These are phyloP conservation scores for Cebidichthys violaceus DNA, from an alignment of 2,113 vertebrate genomes.

Conservation along the genomic window DNA sequence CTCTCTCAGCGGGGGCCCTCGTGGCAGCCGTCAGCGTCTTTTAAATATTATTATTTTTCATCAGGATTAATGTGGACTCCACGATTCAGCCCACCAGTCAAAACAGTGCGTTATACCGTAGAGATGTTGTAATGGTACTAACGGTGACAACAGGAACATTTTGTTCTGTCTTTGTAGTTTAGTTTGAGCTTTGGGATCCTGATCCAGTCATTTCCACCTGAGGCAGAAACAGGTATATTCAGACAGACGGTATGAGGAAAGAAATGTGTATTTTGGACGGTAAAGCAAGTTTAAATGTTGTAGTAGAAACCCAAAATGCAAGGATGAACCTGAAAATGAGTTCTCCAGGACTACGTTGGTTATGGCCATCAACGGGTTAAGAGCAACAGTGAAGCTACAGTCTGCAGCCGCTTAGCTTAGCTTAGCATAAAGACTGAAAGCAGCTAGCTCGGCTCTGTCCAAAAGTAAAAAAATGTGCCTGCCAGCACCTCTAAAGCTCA, in stretches of 20 bases:
- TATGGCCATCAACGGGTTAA: neutral
- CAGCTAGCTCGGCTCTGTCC: neutral
- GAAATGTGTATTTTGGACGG: too few relatives aligned
- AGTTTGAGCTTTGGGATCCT: neutral
- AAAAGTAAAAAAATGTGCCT: too few relatives aligned
- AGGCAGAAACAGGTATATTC: neutral
- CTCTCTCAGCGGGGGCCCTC: slow-evolving; percentile 26
- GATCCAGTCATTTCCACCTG: neutral
- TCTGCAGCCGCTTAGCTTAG: neutral
- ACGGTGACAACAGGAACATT: neutral
- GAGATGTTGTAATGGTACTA: neutral
- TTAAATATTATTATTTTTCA: slow-evolving; percentile 36
- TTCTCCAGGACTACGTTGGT: neutral
- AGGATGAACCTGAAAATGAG: neutral
- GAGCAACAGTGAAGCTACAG: neutral
- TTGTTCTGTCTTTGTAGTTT: slow-evolving; percentile 10
- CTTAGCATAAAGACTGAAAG: neutral
- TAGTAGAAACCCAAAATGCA: neutral
- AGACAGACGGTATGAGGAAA: too few relatives aligned
- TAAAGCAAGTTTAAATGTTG: neutral
- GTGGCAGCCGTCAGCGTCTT: slow-evolving; percentile 15
- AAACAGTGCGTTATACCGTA: neutral
- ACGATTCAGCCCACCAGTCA: slow-evolving; percentile 11
- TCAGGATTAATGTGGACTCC: slow-evolving; percentile 17
- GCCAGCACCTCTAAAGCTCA: neutral